Evolutionary conservation across 2,113 vertebrate genomes (phyloP).

Genomic region (Chloroceryle aenea): DNA sequence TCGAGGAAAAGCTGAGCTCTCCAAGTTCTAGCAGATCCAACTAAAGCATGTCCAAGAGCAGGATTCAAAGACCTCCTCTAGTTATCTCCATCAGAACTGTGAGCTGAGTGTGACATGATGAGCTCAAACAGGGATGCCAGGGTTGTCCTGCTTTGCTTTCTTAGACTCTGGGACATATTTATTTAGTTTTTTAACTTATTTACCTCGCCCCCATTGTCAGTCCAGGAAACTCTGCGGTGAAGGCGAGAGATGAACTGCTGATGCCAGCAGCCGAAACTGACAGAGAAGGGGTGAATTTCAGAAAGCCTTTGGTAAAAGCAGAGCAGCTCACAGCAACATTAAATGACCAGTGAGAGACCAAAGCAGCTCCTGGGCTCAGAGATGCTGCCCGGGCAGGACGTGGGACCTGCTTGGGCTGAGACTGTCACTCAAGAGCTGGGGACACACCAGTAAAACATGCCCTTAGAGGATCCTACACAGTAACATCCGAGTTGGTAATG

Average conservation of each 20-base stretch:
- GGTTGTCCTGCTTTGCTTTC: background rate
- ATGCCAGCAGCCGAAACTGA: background rate
- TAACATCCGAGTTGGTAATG: background rate
- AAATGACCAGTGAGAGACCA: fast-evolving
- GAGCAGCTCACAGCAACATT: no score
- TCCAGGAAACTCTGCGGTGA: background rate
- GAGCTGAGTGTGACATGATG: background rate
- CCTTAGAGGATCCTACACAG: background rate
- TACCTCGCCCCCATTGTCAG: background rate
- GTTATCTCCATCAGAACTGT: background rate
- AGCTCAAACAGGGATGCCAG: background rate
- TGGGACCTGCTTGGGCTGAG: background rate
- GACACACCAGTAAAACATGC: fast-evolving
- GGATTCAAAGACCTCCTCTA: background rate
- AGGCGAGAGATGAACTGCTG: background rate
- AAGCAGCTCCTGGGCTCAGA: background rate
- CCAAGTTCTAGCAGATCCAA: background rate
- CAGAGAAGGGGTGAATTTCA: background rate
- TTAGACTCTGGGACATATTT: background rate
- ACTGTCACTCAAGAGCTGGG: background rate
- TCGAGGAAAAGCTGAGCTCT: background rate
- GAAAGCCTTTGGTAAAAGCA: background rate
- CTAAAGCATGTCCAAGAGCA: fast-evolving
- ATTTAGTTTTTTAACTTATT: no score
- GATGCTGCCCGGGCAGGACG: background rate